A percentile compares a stretch with the other conserved stretches of the same genome.
phyloP scores from a whole-genome alignment of 2,888 invertebrate genomes.

The Rhimphoctona megacephalus region DNA sequence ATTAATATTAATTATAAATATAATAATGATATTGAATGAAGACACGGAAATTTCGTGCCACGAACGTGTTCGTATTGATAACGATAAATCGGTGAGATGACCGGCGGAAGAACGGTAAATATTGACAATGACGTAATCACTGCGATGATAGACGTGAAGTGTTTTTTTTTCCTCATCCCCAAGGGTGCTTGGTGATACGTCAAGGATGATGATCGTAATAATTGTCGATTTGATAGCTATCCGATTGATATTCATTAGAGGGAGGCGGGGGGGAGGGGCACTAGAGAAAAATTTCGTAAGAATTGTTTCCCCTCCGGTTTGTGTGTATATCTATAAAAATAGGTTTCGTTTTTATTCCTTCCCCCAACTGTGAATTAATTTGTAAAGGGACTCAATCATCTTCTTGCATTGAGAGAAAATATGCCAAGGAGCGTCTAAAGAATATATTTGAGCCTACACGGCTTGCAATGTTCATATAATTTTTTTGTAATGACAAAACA shows the following conservation, averaged over 20 bases:
- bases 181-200: constrained; percentile 46
- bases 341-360: constrained; percentile 34
- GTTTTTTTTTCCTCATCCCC: constrained; percentile 41
- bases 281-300: constrained; percentile 35
- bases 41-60: constrained; percentile 24
- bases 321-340: constrained; percentile 57
- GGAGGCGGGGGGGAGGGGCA: constrained; percentile 8
- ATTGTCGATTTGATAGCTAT: constrained; percentile 40
- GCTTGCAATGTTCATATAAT: not conserved
- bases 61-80: constrained; percentile 56
- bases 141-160: constrained; percentile 31
- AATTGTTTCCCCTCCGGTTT: constrained; percentile 41
- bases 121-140: constrained; percentile 43
- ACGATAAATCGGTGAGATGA: constrained; percentile 49
- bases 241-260: constrained; percentile 56
- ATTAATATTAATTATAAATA: constrained; percentile 47
- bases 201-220: constrained; percentile 37
- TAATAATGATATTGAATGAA: constrained; percentile 42
- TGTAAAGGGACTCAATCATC: constrained; percentile 47
- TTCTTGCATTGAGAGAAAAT: not conserved
- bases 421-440: not conserved
- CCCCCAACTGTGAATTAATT: constrained; percentile 59
- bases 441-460: not conserved
- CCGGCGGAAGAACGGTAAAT: constrained; percentile 1
- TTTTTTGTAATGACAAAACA: not conserved